Conservation (phyloP, 2,888 invertebrate genomes). For the Lasioglossum leucozonium region DNA sequence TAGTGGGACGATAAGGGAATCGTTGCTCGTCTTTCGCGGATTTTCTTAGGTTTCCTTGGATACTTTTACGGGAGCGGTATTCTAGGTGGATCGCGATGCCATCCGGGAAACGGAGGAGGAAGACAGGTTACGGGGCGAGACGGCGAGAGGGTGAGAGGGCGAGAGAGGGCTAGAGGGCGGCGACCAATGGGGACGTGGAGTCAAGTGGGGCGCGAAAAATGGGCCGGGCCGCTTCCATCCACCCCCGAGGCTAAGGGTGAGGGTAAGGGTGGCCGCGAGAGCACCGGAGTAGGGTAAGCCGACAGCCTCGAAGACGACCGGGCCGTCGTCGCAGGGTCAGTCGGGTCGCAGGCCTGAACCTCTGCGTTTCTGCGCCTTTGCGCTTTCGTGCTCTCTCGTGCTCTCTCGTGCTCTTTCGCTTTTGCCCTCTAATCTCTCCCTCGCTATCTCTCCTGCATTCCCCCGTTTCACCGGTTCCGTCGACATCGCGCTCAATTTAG, state of each 20-base stretch:
- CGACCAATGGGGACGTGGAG: slow-evolving; percentile 82
- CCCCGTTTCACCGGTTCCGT: neutral
- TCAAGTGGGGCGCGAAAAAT: slow-evolving; percentile 84
- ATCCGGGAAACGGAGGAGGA: slow-evolving; percentile 71
- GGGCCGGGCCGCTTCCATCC: slow-evolving; percentile 82
- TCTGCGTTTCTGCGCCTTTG: slow-evolving; percentile 67
- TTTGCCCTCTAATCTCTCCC: slow-evolving; percentile 25
- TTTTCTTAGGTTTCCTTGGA: slow-evolving; percentile 57
- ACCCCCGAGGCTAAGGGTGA: slow-evolving; percentile 79
- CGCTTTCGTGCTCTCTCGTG: slow-evolving; percentile 37
- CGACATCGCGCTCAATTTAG: neutral
- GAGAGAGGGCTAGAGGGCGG: slow-evolving; percentile 74
- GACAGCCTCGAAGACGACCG: slow-evolving; percentile 78
- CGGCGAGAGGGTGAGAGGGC: slow-evolving; percentile 63
- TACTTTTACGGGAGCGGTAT: slow-evolving; percentile 39
- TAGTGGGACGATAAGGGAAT: slow-evolving; percentile 30
- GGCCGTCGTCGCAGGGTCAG: slow-evolving; percentile 82
- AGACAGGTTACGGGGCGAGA: slow-evolving; percentile 80
- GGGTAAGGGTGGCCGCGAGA: slow-evolving; percentile 77
- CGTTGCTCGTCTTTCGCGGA: slow-evolving; percentile 43
- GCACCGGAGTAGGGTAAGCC: slow-evolving; percentile 76
- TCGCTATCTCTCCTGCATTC: slow-evolving; percentile 11
- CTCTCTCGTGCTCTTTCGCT: slow-evolving; percentile 20
- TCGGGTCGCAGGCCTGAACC: slow-evolving; percentile 83
- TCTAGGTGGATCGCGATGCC: slow-evolving; percentile 43